Base-by-base conservation (phyloP, 2,113 vertebrate species). In the Martes martes region DNA sequence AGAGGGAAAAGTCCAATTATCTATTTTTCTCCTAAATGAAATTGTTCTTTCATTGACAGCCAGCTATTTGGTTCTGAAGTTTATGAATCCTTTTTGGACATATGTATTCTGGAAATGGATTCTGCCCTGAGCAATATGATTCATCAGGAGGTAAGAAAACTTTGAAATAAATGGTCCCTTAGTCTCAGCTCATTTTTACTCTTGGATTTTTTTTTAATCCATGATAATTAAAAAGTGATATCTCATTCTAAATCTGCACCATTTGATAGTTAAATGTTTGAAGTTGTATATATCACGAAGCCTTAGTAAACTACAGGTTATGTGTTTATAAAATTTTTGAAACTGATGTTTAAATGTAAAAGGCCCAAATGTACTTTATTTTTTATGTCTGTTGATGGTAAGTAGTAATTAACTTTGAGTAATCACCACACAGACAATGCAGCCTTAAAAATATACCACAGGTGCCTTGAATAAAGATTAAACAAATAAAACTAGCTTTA, bases 401-500 rank as follows among this genome's bases (percentile, higher is more conserved):
- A 11, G 7, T 91, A 65, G 28, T 57, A 69, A 73, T 88, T 84
- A 91, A 79, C 57, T 93, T 95, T 61, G 67, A 84, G 84, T 67
- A 91, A 96, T 93, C 57, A 91, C 61, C 16, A 88, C 52, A 82
- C 24, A 88, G 36, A 57, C 14, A 87, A 19, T 82, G 28, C 28
- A 88, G 31, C 10, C 67, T 98, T 87, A 47, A 94, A 82, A 42
- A 74, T 33, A 73, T 0, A 71, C 50, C n/a, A 63, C 55, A 61
- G 3, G 24, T 91, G 31, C 16, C 26, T 69, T 63, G n/a, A 89
- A 69, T 55, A 71, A 82, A 89, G 31, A 94, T 47, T 81, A 76
- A 85, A 26, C 26, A 88, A 85, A 91, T 33, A 88, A 96, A 91
- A 88, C 81, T 80, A 63, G 9, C 4, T 78, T 88, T 90, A 91